These are phyloP conservation scores for Ctenopoma multispine DNA, from an alignment of 2,797 vertebrate species.

Conservation along the genomic window DNA sequence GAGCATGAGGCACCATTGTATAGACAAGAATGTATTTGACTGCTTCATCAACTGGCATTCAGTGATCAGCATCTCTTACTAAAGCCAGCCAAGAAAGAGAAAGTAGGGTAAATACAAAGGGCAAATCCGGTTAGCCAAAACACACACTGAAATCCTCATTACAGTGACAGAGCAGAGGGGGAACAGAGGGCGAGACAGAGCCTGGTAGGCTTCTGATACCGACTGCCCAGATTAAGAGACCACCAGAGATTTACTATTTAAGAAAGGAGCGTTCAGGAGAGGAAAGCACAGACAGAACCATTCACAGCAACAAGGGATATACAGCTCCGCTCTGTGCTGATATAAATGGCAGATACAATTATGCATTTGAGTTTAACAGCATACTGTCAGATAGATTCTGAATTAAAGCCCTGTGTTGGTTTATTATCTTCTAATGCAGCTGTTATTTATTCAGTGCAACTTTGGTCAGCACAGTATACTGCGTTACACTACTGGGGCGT, in stretches of 20 bases:
- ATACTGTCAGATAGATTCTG: constrained; percentile 38
- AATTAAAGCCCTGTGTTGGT: constrained; percentile 47
- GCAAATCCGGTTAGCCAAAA: constrained; percentile 71
- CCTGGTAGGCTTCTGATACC: constrained; percentile 56
- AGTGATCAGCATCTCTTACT: constrained; percentile 29
- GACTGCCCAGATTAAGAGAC: constrained; percentile 63
- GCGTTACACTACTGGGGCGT: constrained; percentile 26
- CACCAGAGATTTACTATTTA: constrained; percentile 61
- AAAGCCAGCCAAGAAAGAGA: constrained; percentile 52
- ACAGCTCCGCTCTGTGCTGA: constrained; percentile 49
- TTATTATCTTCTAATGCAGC: constrained; percentile 47
- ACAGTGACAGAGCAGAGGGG: constrained; percentile 47
- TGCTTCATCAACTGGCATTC: constrained; percentile 21
- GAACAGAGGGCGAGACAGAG: constrained; percentile 37
- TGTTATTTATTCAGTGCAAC: constrained; percentile 46
- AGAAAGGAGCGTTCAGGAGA: constrained; percentile 46
- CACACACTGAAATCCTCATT: constrained; percentile 64
- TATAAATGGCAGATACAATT: constrained; percentile 41
- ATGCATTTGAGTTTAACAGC: constrained; percentile 30
- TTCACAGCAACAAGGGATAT: constrained; percentile 44
- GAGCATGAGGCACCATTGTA: constrained; percentile 2
- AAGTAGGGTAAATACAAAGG: constrained; percentile 76
- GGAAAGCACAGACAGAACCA: constrained; percentile 19
- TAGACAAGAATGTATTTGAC: constrained; percentile 22
- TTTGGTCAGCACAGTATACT: constrained; percentile 44